Evolutionary conservation across 2,888 invertebrate species (phyloP), one percentile per base, ranked within the genome.

Genomic region (Hypomecis atomaria): DNA sequence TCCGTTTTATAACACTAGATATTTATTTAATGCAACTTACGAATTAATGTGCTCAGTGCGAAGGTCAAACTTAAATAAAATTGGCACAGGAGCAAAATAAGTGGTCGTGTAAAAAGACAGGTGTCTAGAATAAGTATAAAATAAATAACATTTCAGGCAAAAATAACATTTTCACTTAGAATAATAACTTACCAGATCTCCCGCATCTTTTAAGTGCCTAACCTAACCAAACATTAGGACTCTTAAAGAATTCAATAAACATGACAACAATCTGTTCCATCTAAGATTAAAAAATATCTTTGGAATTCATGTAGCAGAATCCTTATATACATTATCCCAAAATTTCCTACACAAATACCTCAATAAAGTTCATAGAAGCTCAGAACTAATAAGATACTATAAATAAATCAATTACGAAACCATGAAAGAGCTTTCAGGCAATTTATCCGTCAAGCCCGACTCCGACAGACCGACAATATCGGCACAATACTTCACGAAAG

Each of bases 401-500:
- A 54, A 58, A 63, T 59, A 59, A 63, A 54, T 54, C 48, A 48
- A 63, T 59, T 57, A 42, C 56, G 47, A 50, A 44, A 40, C 36
- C 47, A 23, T 44, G 37, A 53, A 59, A 63, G 47, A 49, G 52
- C 11, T 59, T 49, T 49, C 54, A 59, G 23, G 43, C 58, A 11
- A 54, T 59, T 42, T 48, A 33, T 49, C 45, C 7, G 44, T 57
- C 58, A 48, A 58, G 57, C 55, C 38, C 8, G 49, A 59, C 43
- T 1, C 37, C 43, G 63, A 48, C 62, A 62, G 47, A 38, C 13
- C 5, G 13, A 13, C 13, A 38, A 50, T 9, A 9, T 50, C 5
- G 13, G 8, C 9, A 9, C 50, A 40, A 52, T 40, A 40, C 40
- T 52, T 52, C 11, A 49, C 2, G 6, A 49, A 49, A 40, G 6